Evolutionary conservation across 2,113 vertebrate species (phyloP).

Genomic region (Thinocorus orbignyianus): DNA sequence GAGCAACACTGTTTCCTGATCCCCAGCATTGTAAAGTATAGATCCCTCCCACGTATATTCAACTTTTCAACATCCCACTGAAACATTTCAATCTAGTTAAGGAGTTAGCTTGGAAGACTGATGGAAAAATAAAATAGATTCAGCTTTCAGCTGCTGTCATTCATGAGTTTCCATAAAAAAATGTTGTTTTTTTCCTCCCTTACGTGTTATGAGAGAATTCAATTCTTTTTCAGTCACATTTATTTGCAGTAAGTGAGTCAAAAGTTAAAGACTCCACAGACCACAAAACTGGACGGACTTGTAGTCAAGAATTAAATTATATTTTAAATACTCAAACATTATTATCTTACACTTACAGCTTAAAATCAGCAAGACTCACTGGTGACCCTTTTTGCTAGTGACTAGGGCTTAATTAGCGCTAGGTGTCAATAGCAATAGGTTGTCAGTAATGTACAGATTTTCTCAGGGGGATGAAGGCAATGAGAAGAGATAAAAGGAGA

Average conservation of each 20-base stretch:
- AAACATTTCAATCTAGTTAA: conserved; percentile 1
- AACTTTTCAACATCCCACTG: conserved; percentile 2
- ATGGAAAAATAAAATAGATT: neutral
- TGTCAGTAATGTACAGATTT: neutral
- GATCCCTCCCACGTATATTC: neutral
- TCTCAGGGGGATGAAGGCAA: neutral
- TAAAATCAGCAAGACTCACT: neutral
- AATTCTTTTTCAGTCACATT: neutral
- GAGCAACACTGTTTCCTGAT: neutral
- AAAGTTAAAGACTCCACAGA: neutral
- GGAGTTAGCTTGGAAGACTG: neutral
- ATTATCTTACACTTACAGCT: neutral
- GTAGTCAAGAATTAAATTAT: neutral
- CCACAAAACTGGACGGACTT: neutral
- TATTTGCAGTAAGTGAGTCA: neutral
- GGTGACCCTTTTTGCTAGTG: neutral
- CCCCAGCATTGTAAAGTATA: neutral
- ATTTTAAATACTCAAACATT: neutral
- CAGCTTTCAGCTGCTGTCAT: neutral
- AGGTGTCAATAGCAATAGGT: neutral
- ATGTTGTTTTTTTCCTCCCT: neutral
- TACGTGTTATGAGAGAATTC: neutral
- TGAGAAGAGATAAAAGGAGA: neutral
- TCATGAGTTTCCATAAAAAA: neutral
- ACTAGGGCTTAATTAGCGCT: neutral